Percentiles rank a stretch among this genome's conserved stretches.
Evolutionary conservation across 2,888 invertebrate genomes (phyloP).

Genomic region (Apodemia hepburni): DNA sequence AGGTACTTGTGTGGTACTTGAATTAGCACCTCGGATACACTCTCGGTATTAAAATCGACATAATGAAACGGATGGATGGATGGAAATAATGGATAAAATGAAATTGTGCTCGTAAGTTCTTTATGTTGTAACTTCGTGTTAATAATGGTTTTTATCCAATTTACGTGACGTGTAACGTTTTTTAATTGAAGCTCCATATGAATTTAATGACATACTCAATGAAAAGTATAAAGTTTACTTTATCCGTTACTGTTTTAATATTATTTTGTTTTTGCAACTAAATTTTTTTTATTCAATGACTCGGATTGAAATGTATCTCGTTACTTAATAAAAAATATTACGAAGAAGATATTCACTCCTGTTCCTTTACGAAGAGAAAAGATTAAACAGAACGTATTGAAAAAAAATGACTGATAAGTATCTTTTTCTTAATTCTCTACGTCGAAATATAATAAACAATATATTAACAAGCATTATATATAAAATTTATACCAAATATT

Average conservation of each 20-base stretch:
- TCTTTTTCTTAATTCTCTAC: too few species aligned
- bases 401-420: too few species aligned
- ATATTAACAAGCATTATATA: too few species aligned
- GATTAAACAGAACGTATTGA: too few species aligned
- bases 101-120: conserved; percentile 18
- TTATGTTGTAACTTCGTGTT: conserved; percentile 2
- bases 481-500: too few species aligned
- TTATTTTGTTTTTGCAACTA: too few species aligned
- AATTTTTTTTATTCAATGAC: too few species aligned
- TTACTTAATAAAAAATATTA: too few species aligned
- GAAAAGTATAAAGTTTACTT: neutral
- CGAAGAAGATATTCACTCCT: too few species aligned
- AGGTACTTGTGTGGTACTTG: conserved; percentile 26
- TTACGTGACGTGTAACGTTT: conserved; percentile 7
- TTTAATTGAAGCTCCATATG: neutral
- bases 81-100: conserved; percentile 17
- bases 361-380: too few species aligned
- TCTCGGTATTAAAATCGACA: conserved; percentile 13
- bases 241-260: neutral
- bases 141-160: conserved; percentile 7
- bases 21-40: conserved; percentile 29
- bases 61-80: conserved; percentile 10
- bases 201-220: neutral
- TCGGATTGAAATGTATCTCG: too few species aligned
- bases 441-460: too few species aligned